Evolutionary conservation across 2,113 vertebrate species (phyloP).

Genomic region (Cololabis saira): DNA sequence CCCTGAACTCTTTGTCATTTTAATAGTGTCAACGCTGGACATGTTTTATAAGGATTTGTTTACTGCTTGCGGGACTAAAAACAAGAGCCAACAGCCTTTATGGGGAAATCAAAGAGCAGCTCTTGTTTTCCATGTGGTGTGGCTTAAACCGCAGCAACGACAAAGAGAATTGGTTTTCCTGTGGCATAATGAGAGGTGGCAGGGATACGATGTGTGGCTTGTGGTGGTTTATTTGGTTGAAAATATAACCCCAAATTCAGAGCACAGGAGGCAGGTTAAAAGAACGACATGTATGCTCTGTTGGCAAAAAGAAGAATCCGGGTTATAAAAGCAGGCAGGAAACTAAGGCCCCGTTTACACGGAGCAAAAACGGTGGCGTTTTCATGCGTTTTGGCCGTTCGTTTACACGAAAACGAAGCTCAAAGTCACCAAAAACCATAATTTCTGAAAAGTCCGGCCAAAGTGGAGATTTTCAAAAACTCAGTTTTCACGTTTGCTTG

Average conservation of each 20-base stretch:
- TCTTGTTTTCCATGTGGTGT: constrained; percentile 23
- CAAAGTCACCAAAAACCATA: too few relatives aligned
- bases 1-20: constrained; percentile 10
- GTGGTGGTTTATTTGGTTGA: not conserved
- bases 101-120: constrained; percentile 20
- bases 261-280: not conserved
- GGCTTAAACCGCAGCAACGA: constrained; percentile 13
- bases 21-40: constrained; percentile 9
- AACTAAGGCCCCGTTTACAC: too few relatives aligned
- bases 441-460: too few relatives aligned
- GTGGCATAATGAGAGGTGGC: constrained; percentile 31
- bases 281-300: not conserved
- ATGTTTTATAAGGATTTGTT: constrained; percentile 2
- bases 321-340: not conserved
- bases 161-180: not conserved
- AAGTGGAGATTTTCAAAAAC: too few relatives aligned
- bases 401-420: too few relatives aligned
- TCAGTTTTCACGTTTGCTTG: too few relatives aligned
- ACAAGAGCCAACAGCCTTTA: constrained; percentile 20
- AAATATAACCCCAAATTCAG: not conserved
- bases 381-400: too few relatives aligned
- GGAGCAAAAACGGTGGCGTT: too few relatives aligned
- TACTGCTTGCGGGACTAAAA: constrained; percentile 11
- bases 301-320: not conserved
- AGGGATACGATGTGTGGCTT: constrained; percentile 19